Conservation (phyloP, 2,888 invertebrate species). For the Linyphia triangularis region DNA sequence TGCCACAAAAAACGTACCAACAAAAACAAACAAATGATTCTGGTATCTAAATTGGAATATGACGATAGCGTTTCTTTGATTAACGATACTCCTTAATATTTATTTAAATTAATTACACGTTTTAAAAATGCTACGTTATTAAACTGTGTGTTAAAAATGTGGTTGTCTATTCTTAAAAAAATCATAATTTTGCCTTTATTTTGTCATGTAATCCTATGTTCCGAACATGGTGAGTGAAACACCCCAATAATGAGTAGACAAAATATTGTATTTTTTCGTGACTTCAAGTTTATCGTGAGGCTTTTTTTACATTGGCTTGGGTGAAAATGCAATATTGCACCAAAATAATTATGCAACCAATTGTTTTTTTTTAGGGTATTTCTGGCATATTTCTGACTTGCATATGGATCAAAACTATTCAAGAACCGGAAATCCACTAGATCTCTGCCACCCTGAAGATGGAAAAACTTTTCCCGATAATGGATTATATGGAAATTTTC, state of each 20-base stretch:
- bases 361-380: constrained; percentile 40
- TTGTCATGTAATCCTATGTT: neutral
- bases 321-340: neutral
- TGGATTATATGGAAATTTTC: constrained; percentile 70
- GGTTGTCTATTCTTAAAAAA: no score
- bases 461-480: constrained; percentile 12
- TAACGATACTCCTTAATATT: no score
- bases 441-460: constrained; percentile 43
- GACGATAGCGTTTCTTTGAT: no score
- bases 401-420: constrained; percentile 71
- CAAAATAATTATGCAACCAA: neutral
- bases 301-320: neutral
- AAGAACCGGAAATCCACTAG: constrained; percentile 51
- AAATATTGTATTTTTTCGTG: neutral
- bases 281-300: neutral
- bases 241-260: neutral
- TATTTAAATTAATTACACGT: no score
- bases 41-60: no score
- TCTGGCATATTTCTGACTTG: constrained; percentile 68
- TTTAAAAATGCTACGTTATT: no score
- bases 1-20: no score
- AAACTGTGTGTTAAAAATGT: no score
- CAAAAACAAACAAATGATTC: no score
- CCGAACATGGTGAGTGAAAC: neutral
- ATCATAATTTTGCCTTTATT: no score